Percentiles rank a stretch among this genome's conserved stretches.
Conservation (phyloP, 2,113 vertebrate genomes). For the Tiliqua scincoides region DNA sequence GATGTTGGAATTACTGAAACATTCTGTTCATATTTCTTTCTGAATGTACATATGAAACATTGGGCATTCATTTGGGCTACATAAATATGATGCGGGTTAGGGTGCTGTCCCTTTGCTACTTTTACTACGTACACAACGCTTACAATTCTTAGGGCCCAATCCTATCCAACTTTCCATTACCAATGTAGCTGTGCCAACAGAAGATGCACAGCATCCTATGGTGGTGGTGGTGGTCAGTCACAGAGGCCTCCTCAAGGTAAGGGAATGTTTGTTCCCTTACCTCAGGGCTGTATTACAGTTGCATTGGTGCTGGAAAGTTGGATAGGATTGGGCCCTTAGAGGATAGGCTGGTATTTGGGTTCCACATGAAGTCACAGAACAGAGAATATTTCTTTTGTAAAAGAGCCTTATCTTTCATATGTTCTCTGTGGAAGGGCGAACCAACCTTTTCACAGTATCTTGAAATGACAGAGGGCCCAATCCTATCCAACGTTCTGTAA, state of each 20-base stretch:
- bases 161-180: too few relatives aligned
- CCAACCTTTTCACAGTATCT: not conserved
- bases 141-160: not conserved
- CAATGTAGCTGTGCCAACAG: too few relatives aligned
- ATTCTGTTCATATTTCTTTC: not conserved
- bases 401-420: not conserved
- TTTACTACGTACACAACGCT: not conserved
- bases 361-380: not conserved
- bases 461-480: not conserved
- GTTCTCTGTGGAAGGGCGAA: not conserved
- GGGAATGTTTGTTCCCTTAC: too few relatives aligned
- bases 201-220: too few relatives aligned
- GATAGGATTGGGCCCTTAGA: too few relatives aligned
- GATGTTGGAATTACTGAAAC: not conserved
- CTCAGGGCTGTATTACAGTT: too few relatives aligned
- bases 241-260: too few relatives aligned
- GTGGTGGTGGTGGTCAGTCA: too few relatives aligned
- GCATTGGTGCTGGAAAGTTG: too few relatives aligned
- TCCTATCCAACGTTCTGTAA: too few relatives aligned
- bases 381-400: not conserved
- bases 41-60: not conserved
- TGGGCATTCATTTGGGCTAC: not conserved
- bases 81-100: too few relatives aligned
- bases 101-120: not conserved
- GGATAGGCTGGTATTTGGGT: not conserved